Conservation (phyloP, 2,113 vertebrate species). For the Misgurnus mizolepis region DNA sequence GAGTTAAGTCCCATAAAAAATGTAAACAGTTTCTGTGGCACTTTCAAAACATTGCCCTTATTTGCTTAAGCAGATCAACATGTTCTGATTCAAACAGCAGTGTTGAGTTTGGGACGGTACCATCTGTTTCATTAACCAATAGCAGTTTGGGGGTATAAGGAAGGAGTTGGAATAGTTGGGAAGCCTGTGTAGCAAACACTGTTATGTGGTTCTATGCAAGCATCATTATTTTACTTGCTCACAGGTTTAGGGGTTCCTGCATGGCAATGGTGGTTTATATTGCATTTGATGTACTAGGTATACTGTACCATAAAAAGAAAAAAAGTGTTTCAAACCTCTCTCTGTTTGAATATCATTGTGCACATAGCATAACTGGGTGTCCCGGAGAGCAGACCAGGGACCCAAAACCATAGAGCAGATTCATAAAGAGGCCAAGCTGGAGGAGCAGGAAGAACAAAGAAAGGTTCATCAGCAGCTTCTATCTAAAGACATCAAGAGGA, state of each 20-base stretch:
- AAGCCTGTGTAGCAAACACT: too few species aligned
- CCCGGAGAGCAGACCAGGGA: conserved; percentile 92
- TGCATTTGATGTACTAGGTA: neutral
- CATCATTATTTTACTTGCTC: too few species aligned
- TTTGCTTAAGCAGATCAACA: neutral
- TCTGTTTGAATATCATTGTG: neutral
- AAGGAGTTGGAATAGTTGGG: too few species aligned
- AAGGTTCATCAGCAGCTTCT: conserved; percentile 95
- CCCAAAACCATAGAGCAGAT: conserved; percentile 98
- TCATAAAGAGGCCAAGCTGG: conserved; percentile 96
- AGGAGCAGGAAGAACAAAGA: conserved; percentile 96
- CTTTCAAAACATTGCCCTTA: neutral
- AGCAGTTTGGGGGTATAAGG: too few species aligned
- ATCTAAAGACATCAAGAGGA: conserved; percentile 91
- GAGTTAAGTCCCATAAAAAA: too few species aligned
- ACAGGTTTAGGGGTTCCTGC: too few species aligned
- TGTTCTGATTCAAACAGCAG: neutral
- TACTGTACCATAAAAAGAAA: too few species aligned
- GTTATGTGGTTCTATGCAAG: neutral
- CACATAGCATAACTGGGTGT: conserved; percentile 92
- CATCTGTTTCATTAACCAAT: neutral
- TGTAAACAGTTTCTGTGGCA: too few species aligned
- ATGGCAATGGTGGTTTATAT: neutral
- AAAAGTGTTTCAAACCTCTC: neutral
- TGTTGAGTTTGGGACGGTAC: neutral